A percentile compares a stretch with the other conserved stretches of the same genome.
These are phyloP conservation scores for Ramphastos sulfuratus DNA, from an alignment of 2,113 vertebrate species.

Conservation along the genomic window DNA sequence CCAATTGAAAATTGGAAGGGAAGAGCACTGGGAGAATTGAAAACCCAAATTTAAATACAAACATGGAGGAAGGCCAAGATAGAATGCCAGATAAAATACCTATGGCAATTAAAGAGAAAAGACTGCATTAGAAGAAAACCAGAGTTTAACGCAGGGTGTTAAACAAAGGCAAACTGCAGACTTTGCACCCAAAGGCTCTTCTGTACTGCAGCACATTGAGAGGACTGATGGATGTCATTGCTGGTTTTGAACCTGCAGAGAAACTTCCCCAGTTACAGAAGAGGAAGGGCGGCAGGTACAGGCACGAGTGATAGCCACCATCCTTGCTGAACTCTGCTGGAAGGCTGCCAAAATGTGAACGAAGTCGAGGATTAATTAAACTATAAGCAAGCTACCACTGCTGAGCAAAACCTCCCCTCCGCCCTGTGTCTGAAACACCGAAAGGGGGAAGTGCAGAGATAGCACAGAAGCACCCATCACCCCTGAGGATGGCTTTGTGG, in stretches of 20 bases:
- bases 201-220: neutral
- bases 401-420: neutral
- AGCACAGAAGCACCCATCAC: neutral
- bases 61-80: slow-evolving; percentile 28
- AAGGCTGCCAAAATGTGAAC: slow-evolving; percentile 26
- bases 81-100: neutral
- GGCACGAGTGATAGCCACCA: slow-evolving; percentile 13
- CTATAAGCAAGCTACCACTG: neutral
- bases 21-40: neutral
- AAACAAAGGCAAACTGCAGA: neutral
- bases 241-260: neutral
- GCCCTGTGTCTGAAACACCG: neutral
- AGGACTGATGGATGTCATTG: neutral
- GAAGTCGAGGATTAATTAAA: slow-evolving; percentile 39
- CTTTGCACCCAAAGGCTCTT: neutral
- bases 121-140: neutral
- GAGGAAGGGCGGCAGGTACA: slow-evolving; percentile 39
- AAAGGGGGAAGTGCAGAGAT: neutral
- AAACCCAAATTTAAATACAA: slow-evolving; percentile 41
- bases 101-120: neutral
- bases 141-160: neutral
- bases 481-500: neutral
- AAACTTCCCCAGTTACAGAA: neutral
- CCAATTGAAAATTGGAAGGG: slow-evolving; percentile 1
- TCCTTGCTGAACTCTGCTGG: neutral